Evolutionary conservation across 2,888 invertebrate species (phyloP), one percentile per base, ranked within the genome.

Genomic region (Pseudolycoriella hygida): DNA sequence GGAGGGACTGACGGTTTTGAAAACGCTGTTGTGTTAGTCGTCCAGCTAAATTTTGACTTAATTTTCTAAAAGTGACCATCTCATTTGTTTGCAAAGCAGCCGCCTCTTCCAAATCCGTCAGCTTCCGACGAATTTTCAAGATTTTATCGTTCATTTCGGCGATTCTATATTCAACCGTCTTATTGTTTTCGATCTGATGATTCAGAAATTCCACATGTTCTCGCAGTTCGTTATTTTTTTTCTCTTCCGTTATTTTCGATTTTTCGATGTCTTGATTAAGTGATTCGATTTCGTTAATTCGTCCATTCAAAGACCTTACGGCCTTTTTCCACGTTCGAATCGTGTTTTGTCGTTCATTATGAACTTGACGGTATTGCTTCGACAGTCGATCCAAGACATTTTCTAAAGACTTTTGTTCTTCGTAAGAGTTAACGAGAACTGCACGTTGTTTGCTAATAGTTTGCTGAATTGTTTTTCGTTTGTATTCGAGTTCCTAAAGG

Each of bases 251-350:
- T 17, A 56, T 56, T 8, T 57, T 54, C n/a, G 58, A 48, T 8
- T 46, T 47, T 2, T 53, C 50, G 17, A 57, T 52, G 10, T 59
- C 57, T 10, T 34, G 34, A 5, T 12, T 14, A 5, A 34, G 4
- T 4, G 34, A 4, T 12, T 12, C 34, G 12, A 83, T 81, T 40
- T 78, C 77, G 5, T 65, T 66, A 53, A 85, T 81, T 1, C 81
- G 69, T 53, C 80, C 78, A 17, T 77, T 70, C 53, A 84, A 64
- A 54, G 80, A 76, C 48, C 73, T 71, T 1, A 81, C 77, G 2
- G 82, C 75, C 38, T 71, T 69, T 41, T 79, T 74, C 84, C 84
- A 85, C 54, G 80, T 82, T 2, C 64, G 61, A 56, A 83, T 76
- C 66, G 83, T 71, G 49, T 75, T 69, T 30, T 73, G 73, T 12